These are phyloP conservation scores for Pollachius pollachius DNA, from an alignment of 2,113 vertebrate species.

Conservation along the genomic window DNA sequence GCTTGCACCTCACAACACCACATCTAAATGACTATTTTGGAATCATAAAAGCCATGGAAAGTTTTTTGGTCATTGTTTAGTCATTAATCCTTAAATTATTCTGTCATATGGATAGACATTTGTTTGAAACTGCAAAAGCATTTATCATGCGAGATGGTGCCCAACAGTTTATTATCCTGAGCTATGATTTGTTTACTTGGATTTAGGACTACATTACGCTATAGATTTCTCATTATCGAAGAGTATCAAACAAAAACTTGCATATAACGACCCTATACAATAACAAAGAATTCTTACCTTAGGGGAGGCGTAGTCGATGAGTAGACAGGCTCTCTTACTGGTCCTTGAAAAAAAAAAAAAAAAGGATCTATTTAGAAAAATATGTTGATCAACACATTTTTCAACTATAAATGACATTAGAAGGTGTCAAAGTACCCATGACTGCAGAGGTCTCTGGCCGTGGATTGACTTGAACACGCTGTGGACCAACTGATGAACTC, in stretches of 20 bases:
- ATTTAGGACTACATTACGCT: no score
- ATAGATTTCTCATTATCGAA: background rate
- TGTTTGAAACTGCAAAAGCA: no score
- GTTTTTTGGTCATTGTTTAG: no score
- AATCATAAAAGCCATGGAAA: no score
- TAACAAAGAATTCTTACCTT: slow-evolving; percentile 51
- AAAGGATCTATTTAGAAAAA: background rate
- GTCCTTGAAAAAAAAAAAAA: slow-evolving; percentile 48
- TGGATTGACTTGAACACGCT: slow-evolving; percentile 58
- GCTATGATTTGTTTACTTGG: no score
- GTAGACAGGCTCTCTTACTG: slow-evolving; percentile 57
- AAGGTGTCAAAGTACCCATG: slow-evolving; percentile 39
- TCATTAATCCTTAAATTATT: no score
- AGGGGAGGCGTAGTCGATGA: slow-evolving; percentile 38
- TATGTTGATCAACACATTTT: background rate
- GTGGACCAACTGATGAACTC: slow-evolving; percentile 38
- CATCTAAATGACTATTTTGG: no score
- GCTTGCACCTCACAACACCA: no score
- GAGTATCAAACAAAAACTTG: background rate
- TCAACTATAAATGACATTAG: background rate
- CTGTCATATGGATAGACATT: no score
- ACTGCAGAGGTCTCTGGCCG: slow-evolving; percentile 23
- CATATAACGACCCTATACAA: background rate
- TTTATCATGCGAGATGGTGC: no score
- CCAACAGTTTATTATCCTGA: no score